Conservation (phyloP, 1,140 invertebrate genomes). For the Platorchestia sp. region DNA sequence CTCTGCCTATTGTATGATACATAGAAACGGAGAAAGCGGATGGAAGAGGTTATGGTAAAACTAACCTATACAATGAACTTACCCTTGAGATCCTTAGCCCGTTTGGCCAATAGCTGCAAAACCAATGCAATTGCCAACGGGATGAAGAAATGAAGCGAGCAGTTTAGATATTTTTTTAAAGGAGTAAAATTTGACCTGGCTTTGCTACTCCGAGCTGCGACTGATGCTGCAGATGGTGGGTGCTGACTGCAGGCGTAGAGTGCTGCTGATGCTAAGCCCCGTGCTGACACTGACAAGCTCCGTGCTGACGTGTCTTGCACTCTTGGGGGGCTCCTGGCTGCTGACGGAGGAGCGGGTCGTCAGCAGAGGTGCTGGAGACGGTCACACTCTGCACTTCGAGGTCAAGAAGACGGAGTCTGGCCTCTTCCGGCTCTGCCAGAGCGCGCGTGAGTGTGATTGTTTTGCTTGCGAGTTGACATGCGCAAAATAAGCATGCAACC, state of each 20-base stretch:
- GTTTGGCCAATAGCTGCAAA: too few species aligned
- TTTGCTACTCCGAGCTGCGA: background rate
- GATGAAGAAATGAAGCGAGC: too few species aligned
- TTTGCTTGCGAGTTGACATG: background rate
- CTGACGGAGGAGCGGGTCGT: constrained; percentile 31
- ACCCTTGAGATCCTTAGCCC: too few species aligned
- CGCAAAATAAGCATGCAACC: background rate
- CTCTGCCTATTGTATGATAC: too few species aligned
- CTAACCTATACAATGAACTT: too few species aligned
- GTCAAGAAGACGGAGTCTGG: constrained; percentile 10
- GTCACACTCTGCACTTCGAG: background rate
- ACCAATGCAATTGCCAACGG: too few species aligned
- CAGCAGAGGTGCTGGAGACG: background rate
- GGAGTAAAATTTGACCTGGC: too few species aligned
- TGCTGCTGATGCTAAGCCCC: constrained; percentile 27
- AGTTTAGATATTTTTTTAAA: too few species aligned
- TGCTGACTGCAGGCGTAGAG: background rate
- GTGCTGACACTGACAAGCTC: constrained; percentile 22
- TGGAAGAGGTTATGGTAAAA: too few species aligned
- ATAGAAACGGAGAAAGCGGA: too few species aligned
- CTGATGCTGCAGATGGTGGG: background rate
- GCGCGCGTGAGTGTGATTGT: background rate
- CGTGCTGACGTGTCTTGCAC: background rate
- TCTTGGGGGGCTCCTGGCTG: constrained; percentile 25
- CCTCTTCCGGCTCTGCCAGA: constrained; percentile 16